These are phyloP conservation scores for Vesta saturnalis DNA, from an alignment of 2,888 invertebrate species.

Conservation along the genomic window DNA sequence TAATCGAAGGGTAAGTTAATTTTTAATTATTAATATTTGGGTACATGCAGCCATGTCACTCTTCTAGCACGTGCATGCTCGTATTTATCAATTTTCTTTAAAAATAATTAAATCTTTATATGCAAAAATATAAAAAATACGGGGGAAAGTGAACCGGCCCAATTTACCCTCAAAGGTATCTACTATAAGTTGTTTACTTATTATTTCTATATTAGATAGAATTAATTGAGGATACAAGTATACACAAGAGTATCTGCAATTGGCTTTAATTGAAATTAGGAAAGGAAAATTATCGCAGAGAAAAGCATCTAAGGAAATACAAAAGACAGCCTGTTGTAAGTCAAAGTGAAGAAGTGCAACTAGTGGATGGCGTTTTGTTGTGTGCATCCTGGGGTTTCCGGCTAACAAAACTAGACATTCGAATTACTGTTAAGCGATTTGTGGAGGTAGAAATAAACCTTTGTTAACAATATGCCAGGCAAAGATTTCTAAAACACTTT, in stretches of 20 bases:
- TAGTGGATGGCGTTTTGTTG: neutral
- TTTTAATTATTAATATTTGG: too few relatives aligned
- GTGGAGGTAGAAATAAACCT: slow-evolving; percentile 8
- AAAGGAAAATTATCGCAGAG: neutral
- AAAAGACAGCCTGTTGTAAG: too few relatives aligned
- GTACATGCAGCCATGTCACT: too few relatives aligned
- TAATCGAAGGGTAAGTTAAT: too few relatives aligned
- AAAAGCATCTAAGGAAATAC: neutral
- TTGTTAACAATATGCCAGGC: slow-evolving; percentile 12
- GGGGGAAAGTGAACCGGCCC: neutral
- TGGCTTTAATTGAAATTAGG: neutral
- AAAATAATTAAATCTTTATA: neutral
- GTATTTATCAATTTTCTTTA: neutral
- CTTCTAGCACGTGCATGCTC: too few relatives aligned
- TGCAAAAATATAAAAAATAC: neutral
- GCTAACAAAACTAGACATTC: neutral
- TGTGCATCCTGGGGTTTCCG: neutral
- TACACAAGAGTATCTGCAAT: neutral
- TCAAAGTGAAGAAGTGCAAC: too few relatives aligned
- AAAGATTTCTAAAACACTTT: slow-evolving; percentile 9
- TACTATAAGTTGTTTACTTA: too few relatives aligned
- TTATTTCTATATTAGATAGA: too few relatives aligned
- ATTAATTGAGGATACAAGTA: neutral
- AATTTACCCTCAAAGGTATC: neutral
- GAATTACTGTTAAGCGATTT: neutral